Evolutionary conservation across 2,113 vertebrate genomes (phyloP).

Genomic region (Actenoides lindsayi): DNA sequence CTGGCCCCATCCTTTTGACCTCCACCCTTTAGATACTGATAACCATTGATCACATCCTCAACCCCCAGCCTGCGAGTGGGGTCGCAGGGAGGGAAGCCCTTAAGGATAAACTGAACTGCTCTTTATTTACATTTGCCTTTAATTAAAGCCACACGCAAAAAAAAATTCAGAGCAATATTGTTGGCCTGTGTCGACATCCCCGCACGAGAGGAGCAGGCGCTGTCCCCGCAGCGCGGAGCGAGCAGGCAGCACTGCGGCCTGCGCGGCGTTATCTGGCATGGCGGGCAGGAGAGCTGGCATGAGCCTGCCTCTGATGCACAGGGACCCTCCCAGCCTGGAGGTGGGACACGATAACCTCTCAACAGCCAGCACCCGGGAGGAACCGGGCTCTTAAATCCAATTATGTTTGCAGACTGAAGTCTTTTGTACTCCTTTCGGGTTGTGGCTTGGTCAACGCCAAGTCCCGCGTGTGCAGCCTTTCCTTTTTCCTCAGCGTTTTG

Average conservation of each 20-base stretch:
- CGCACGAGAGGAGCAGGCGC: accelerated
- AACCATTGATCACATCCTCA: neutral
- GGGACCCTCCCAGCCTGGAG: neutral
- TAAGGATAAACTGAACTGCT: neutral
- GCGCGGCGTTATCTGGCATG: accelerated
- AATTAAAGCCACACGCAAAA: neutral
- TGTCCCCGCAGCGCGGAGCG: accelerated
- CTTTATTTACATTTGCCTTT: neutral
- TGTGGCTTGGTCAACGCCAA: accelerated
- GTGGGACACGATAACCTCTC: neutral
- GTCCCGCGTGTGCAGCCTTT: neutral
- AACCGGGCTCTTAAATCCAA: neutral
- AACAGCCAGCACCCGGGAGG: neutral
- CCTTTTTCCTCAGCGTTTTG: neutral
- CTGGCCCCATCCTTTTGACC: no score
- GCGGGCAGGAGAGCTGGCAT: accelerated
- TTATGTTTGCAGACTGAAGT: neutral
- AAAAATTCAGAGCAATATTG: accelerated
- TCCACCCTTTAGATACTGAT: no score
- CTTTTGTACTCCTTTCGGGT: neutral
- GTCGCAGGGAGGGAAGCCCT: neutral
- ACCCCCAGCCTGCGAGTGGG: neutral
- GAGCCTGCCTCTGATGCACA: neutral
- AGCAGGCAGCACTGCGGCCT: accelerated
- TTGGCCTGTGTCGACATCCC: accelerated